phyloP scores from a whole-genome alignment of 2,113 vertebrate genomes.

The Leucosticte australis region DNA sequence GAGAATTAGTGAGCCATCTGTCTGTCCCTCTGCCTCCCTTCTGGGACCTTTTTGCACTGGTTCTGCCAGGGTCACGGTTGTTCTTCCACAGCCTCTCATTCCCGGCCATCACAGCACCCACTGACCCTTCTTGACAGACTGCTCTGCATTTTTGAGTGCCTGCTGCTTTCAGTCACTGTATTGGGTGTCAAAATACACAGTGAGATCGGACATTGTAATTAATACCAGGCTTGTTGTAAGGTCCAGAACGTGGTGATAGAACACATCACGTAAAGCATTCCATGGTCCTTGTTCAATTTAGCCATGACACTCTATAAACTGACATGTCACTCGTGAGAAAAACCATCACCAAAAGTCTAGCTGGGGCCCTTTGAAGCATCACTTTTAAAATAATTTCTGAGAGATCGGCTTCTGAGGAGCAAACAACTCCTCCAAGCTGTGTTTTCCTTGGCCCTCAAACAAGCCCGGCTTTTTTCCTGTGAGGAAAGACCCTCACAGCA shows the following conservation, averaged over 20 bases:
- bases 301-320: not conserved
- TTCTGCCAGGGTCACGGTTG: rapidly evolving
- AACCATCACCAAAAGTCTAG: not conserved
- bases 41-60: not conserved
- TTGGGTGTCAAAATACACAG: not conserved
- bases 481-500: slow-evolving; percentile 53
- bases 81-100: not conserved
- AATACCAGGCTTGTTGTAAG: slow-evolving; percentile 5
- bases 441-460: not conserved
- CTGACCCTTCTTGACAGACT: not conserved
- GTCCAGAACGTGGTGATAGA: not conserved
- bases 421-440: not conserved
- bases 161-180: slow-evolving; percentile 40
- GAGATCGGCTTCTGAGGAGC: not conserved
- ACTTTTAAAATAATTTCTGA: not conserved
- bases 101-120: not conserved
- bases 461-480: slow-evolving; percentile 54
- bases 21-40: not conserved
- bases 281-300: not conserved
- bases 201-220: not conserved
- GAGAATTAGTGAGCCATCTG: not conserved
- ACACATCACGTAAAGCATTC: not conserved
- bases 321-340: not conserved
- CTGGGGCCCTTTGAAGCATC: not conserved
- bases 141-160: slow-evolving; percentile 64